A percentile compares a stretch with the other conserved stretches of the same genome.
Conservation (phyloP, 2,888 invertebrate genomes). For the Anarsia innoxiella region DNA sequence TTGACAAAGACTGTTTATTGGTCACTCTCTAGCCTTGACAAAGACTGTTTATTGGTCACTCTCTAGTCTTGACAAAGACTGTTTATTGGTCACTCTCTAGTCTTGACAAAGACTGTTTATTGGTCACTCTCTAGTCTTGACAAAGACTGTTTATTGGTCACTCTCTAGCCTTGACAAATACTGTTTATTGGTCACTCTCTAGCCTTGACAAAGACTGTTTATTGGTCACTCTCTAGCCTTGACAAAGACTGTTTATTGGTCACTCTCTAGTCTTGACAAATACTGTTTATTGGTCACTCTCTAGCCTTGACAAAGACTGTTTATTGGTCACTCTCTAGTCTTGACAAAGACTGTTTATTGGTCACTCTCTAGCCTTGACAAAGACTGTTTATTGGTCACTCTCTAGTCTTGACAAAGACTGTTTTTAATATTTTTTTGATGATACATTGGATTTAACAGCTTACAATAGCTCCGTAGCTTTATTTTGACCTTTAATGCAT, state of each 20-base stretch:
- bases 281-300: slow-evolving; percentile 7
- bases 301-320: slow-evolving; percentile 9
- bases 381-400: slow-evolving; percentile 11
- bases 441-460: no score
- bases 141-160: slow-evolving; percentile 4
- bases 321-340: neutral
- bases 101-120: slow-evolving; percentile 15
- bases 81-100: slow-evolving; percentile 10
- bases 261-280: slow-evolving; percentile 3
- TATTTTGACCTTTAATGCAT: no score
- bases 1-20: neutral
- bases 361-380: slow-evolving; percentile 16
- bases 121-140: slow-evolving; percentile 4
- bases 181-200: slow-evolving; percentile 4
- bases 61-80: slow-evolving; percentile 6
- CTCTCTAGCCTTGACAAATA: neutral
- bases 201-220: slow-evolving; percentile 11
- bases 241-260: slow-evolving; percentile 10
- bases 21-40: slow-evolving; percentile 13
- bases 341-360: slow-evolving; percentile 9
- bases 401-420: slow-evolving; percentile 2
- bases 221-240: slow-evolving; percentile 5
- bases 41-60: neutral
- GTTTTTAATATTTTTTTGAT: no score
- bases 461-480: no score